Evolutionary conservation across 2,888 invertebrate species (phyloP).

Genomic region (Pristionchus japonicus): DNA sequence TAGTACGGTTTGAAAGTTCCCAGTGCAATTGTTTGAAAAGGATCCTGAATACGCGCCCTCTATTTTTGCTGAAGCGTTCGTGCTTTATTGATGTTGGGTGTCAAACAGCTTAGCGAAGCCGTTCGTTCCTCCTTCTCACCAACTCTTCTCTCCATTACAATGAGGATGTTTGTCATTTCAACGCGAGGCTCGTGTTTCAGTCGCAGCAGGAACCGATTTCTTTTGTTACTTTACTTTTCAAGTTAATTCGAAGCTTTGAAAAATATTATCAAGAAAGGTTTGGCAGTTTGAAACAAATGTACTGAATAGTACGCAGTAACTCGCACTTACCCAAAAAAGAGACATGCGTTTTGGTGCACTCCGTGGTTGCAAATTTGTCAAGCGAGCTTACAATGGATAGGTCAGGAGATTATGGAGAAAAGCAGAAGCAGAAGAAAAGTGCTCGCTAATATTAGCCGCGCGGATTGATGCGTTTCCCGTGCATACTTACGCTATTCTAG

Average conservation of each 20-base stretch:
- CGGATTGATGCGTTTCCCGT: conserved; percentile 16
- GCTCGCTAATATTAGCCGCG: not conserved
- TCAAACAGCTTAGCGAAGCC: not conserved
- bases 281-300: too few species aligned
- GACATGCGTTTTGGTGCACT: not conserved
- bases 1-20: too few species aligned
- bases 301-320: too few species aligned
- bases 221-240: not conserved
- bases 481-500: not conserved
- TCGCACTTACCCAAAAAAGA: too few species aligned
- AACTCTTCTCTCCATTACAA: not conserved
- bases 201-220: not conserved
- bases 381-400: not conserved
- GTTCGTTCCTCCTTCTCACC: not conserved
- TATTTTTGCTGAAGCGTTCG: not conserved
- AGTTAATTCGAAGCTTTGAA: too few species aligned
- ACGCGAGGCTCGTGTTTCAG: not conserved
- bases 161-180: not conserved
- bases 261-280: too few species aligned
- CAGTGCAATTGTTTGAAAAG: too few species aligned
- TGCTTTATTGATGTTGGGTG: not conserved
- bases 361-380: not conserved
- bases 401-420: not conserved
- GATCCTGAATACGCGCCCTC: not conserved
- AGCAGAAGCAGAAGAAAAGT: not conserved